These are phyloP conservation scores for Eucidaris tribuloides DNA, from an alignment of 35 echinoderm and acorn worm species.

Conservation along the genomic window DNA sequence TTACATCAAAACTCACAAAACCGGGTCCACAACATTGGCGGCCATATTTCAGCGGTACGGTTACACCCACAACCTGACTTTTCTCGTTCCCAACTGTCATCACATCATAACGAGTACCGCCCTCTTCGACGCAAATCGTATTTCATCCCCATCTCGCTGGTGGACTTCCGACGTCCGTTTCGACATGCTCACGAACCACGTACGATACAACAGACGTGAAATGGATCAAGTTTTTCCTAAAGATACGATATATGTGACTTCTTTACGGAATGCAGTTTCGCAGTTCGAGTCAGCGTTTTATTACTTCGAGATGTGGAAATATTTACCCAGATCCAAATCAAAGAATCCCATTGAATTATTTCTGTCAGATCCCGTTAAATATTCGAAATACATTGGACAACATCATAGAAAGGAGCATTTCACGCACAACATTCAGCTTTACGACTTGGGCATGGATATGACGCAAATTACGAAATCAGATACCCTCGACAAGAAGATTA, in stretches of 20 bases:
- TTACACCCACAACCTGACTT: neutral
- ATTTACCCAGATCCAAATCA: neutral
- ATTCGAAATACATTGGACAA: neutral
- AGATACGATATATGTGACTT: conserved; percentile 60
- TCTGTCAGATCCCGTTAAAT: conserved; percentile 15
- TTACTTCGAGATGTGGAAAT: conserved; percentile 49
- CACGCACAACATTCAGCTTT: conserved; percentile 9
- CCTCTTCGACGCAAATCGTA: neutral
- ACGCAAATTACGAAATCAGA: neutral
- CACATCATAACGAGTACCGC: neutral
- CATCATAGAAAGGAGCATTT: neutral
- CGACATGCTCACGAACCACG: conserved; percentile 73
- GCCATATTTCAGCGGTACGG: neutral
- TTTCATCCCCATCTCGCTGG: neutral
- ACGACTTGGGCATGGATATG: conserved; percentile 36
- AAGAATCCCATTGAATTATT: conserved; percentile 24
- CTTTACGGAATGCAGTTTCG: conserved; percentile 46
- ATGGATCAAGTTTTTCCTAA: conserved; percentile 53
- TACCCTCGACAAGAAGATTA: conserved; percentile 1
- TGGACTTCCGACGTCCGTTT: neutral
- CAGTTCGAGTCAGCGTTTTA: conserved; percentile 68
- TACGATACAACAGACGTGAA: conserved; percentile 44
- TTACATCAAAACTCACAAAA: neutral
- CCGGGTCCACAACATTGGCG: neutral
- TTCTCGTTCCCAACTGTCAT: neutral